Evolutionary conservation across 1,140 invertebrate species (phyloP).

Genomic region (Brachionus rotundiformis): DNA sequence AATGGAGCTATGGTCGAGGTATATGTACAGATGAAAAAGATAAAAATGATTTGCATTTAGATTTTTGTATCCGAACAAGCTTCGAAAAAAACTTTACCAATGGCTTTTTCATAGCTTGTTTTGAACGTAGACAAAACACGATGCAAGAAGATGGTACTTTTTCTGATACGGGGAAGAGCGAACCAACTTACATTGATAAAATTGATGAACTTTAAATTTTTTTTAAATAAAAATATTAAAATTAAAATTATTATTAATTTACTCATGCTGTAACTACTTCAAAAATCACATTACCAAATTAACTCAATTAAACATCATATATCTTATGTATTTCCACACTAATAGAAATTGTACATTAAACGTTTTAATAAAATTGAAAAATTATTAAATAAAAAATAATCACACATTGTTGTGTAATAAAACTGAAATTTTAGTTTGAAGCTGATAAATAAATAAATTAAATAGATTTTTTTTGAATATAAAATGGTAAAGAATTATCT

Average conservation of each 20-base stretch:
- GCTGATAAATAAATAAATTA: no score
- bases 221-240: not conserved
- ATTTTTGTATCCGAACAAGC: constrained; percentile 43
- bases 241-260: not conserved
- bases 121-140: constrained; percentile 31
- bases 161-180: not conserved
- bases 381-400: no score
- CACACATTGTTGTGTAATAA: no score
- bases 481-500: no score
- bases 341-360: no score
- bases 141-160: not conserved
- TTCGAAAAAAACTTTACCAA: constrained; percentile 45
- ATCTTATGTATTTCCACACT: no score
- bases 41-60: constrained; percentile 17
- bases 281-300: no score
- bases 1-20: constrained; percentile 32
- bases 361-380: no score
- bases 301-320: no score
- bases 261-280: no score
- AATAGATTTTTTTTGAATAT: no score
- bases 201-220: not conserved
- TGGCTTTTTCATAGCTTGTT: constrained; percentile 45
- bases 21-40: not conserved
- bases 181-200: not conserved
- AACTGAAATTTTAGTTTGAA: no score